Evolutionary conservation across 92 coral and sea anemone species (phyloP).

Genomic region (Phenganax subtilis): DNA sequence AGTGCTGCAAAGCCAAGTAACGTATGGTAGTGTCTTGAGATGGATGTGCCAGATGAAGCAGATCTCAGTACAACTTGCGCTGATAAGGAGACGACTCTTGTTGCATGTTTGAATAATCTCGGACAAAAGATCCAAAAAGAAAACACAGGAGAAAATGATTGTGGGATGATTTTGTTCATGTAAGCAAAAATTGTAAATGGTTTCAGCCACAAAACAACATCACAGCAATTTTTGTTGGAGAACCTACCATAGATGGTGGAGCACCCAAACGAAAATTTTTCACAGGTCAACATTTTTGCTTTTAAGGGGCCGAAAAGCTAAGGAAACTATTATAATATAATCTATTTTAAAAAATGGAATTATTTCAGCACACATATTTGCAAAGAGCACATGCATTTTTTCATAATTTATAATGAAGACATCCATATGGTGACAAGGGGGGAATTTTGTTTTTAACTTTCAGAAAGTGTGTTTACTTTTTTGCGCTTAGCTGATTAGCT

Average conservation of each 20-base stretch:
- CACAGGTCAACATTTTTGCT: too few relatives aligned
- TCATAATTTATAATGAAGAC: too few relatives aligned
- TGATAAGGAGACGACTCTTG: background rate
- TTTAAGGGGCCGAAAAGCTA: too few relatives aligned
- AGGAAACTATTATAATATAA: too few relatives aligned
- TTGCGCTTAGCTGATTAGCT: too few relatives aligned
- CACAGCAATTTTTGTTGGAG: background rate
- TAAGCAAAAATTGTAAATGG: slow-evolving; percentile 1
- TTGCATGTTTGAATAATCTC: background rate
- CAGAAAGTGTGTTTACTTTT: too few relatives aligned
- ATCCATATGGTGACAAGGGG: too few relatives aligned
- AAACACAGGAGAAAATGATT: background rate
- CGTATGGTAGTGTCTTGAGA: slow-evolving; percentile 7
- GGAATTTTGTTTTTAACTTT: too few relatives aligned
- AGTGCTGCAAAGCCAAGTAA: background rate
- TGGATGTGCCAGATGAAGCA: background rate
- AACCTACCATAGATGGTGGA: background rate
- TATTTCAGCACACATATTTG: too few relatives aligned
- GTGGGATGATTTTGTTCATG: slow-evolving; percentile 28
- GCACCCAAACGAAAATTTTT: background rate
- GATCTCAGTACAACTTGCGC: background rate
- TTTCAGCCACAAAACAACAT: slow-evolving; percentile 9
- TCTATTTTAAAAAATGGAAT: too few relatives aligned
- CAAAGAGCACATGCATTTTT: too few relatives aligned
- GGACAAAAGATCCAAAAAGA: background rate